Base-by-base conservation (phyloP, 2,797 vertebrate genomes). In the Neosalanx taihuensis region DNA sequence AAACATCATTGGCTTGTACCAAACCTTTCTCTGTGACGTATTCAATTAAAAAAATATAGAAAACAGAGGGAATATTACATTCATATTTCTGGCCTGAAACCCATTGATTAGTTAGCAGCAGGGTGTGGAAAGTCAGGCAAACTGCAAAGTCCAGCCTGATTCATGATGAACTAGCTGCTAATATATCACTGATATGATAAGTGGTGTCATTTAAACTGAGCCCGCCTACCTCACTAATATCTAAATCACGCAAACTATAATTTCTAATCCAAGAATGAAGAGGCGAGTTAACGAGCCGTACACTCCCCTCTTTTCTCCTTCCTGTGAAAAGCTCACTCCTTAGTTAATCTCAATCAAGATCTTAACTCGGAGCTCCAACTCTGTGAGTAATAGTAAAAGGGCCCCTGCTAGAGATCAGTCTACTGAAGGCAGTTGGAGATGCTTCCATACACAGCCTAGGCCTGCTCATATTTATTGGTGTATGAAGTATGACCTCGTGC, bases 311-410 rank as follows among this genome's bases (percentile, higher is more conserved):
- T 68, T 73, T 70, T 60, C 64, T 66, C 41, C 41, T 60, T 70
- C 64, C 41, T 46, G 60, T 69, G 75, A 60, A 67, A n/a, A 77
- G 64, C 69, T 66, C 66, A 70, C 70, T 73, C 77, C 70, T 72
- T 76, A 79, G 74, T 73, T 79, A 49, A 29, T 41, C 69, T 63
- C 73, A 72, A 59, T 67, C 64, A 65, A 46, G 75, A 46, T 51
- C 64, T 26, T 61, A 30, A 70, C 35, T 58, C 26, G 59, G 18
- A 67, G 67, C 67, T 60, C 70, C 49, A 60, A 60, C 70, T 58
- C 35, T 65, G 41, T 41, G 70, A 69, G 33, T 33, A 23, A 68
- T 67, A 57, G 58, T 29, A 17, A 4, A 62, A 35, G 23, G 20
- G 33, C n/a, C 51, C 53, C 26, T 75, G 51, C 4, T 26, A 30